phyloP scores from a whole-genome alignment of 2,888 invertebrate species.

The Drosophila paracracens region DNA sequence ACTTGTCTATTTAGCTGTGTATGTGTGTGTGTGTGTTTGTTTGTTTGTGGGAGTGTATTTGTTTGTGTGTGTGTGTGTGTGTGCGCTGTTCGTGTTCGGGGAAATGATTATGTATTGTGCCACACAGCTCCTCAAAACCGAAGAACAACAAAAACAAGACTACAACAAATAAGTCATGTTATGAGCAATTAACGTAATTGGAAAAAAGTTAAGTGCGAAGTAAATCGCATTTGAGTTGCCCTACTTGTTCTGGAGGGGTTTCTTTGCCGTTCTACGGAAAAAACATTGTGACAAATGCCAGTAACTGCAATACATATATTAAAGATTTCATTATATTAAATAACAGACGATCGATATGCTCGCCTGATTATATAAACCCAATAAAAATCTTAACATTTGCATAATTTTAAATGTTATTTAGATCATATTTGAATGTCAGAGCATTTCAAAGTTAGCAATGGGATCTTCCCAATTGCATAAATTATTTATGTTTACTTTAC shows the following conservation, averaged over 20 bases:
- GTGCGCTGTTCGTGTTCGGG: conserved; percentile 54
- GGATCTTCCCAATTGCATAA: not conserved
- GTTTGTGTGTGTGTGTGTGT: conserved; percentile 16
- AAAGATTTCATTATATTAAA: not conserved
- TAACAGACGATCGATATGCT: not conserved
- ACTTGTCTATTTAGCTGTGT: conserved; percentile 24
- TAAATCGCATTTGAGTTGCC: conserved; percentile 37
- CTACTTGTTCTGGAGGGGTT: conserved; percentile 21
- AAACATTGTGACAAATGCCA: not conserved
- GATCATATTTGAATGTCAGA: not conserved
- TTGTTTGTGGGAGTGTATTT: conserved; percentile 10
- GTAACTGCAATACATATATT: not conserved
- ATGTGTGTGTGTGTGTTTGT: conserved; percentile 14
- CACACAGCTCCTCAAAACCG: conserved; percentile 51
- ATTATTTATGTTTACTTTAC: not conserved
- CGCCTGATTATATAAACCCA: no score
- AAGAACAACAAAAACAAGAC: conserved; percentile 43
- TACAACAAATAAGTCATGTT: conserved; percentile 69
- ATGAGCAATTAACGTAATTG: conserved; percentile 78
- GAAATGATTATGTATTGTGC: conserved; percentile 69
- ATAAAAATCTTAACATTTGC: not conserved
- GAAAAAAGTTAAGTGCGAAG: conserved; percentile 60
- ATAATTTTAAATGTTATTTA: not conserved
- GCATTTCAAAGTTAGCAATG: not conserved
- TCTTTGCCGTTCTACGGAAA: conserved; percentile 2